Conservation (phyloP, 1,140 invertebrate genomes). For the Galleria mellonella region DNA sequence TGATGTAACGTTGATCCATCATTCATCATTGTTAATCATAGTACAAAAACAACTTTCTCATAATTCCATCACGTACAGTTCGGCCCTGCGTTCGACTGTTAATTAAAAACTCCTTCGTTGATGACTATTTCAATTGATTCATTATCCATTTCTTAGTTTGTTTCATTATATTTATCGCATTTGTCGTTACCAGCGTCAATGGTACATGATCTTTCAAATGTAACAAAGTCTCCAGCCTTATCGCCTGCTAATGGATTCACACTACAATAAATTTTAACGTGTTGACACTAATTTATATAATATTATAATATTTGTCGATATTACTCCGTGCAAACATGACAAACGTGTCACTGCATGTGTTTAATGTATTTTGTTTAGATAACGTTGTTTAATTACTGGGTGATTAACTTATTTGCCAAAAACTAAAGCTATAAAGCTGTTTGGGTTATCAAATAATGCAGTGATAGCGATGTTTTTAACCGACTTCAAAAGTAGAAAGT, state of each 20-base stretch:
- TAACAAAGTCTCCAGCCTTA: constrained; percentile 21
- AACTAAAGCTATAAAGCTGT: neutral
- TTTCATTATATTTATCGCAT: neutral
- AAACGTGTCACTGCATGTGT: constrained; percentile 49
- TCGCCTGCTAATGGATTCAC: constrained; percentile 46
- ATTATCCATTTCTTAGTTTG: constrained; percentile 22
- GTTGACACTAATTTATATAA: constrained; percentile 53
- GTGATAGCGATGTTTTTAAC: too few relatives aligned
- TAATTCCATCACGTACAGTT: constrained; percentile 1
- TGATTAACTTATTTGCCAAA: constrained; percentile 47
- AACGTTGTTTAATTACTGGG: constrained; percentile 55
- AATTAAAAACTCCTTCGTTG: too few relatives aligned
- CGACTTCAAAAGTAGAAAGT: too few relatives aligned
- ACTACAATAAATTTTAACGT: constrained; percentile 53
- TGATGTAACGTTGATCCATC: constrained; percentile 35
- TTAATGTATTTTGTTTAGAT: constrained; percentile 58
- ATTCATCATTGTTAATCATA: constrained; percentile 27
- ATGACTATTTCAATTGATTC: neutral
- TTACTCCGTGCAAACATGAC: constrained; percentile 46
- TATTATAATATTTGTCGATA: constrained; percentile 59
- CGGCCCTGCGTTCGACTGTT: neutral
- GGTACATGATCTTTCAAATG: constrained; percentile 12
- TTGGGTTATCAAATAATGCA: too few relatives aligned
- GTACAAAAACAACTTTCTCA: constrained; percentile 44
- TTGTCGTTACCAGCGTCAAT: constrained; percentile 18